Base-by-base conservation (phyloP, 2,888 invertebrate species). In the Drosophila siamana region DNA sequence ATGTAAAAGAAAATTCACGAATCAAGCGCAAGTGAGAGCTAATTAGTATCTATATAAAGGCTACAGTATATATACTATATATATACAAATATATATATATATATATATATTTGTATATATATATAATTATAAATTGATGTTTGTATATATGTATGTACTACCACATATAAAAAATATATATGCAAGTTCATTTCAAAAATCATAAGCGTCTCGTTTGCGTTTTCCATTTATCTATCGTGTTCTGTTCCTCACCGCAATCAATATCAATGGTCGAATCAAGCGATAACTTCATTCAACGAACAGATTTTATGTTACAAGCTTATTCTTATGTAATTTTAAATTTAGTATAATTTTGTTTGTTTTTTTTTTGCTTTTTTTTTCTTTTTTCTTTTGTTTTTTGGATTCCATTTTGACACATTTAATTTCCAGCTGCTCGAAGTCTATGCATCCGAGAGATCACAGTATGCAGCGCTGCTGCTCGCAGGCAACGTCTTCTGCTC, bases 401-500 rank as follows among this genome's bases (percentile, higher is more conserved):
- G 22, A 26, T 38, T 43, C 72, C 63, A 44, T 63, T 82, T 82
- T 81, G 86, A 82, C 86, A 86, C 86, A 71, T 65, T 82, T 68
- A 13, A 24, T 56, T 78, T 22, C 26, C 28, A 40, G 13, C 33
- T 8, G 16, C 36, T 16, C 46, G 52, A 28, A 33, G 46, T 59
- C 66, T 88, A 90, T 74, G 88, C 86, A 82, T 90, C 90, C 55
- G 88, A 90, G 72, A 88, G 81, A 87, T 91, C 90, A 85, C 90
- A 82, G 78, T 87, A 83, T 48, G 80, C 72, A 59, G 69, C 47
- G 46, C 52, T 59, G 59, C 56, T 71, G 68, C 71, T 55, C 19
- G 64, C 69, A 41, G 74, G 41, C 46, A 63, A 61, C 46, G 75
- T 67, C 73, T 84, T 86, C 54, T 80, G 82, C 33, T 90, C 91